Evolutionary conservation across 2,888 invertebrate genomes (phyloP), one percentile per base, ranked within the genome.

Genomic region (Apamea monoglypha): DNA sequence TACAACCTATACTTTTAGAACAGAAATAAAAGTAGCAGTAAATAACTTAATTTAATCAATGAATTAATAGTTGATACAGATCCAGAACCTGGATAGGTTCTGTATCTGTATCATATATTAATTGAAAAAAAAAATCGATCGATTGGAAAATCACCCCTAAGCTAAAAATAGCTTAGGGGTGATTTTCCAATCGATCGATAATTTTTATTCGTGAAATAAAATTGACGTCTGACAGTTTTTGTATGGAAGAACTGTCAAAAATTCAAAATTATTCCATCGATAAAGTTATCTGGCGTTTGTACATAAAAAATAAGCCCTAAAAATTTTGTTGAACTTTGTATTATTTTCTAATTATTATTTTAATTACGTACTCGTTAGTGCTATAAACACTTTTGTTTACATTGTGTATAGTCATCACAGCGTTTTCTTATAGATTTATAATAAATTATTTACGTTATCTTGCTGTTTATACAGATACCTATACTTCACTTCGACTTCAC

Each of bases 1-100:
- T 70, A 10, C 16, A n/a, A 53, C 25, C 8, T 32, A 25, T 10
- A 53, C 1, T n/a, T 53, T 53, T 18, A 6, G 6, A 53, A 53
- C 10, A 36, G 10, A n/a, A n/a, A n/a, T n/a, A n/a, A n/a, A n/a
- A n/a, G n/a, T n/a, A n/a, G n/a, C n/a, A n/a, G 29, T 83, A 32
- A 66, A 67, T 4, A 83, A 50, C n/a, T 59, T 59, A 56, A 77
- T 53, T 40, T 59, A n/a, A 77, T 80, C 44, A 29, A 53, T 44
- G 1, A 64, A 25, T 44, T 78, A 70, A 14, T 44, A 36, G 3
- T 80, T 66, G 16, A 53, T 70, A 50, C 8, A 63, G 1, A 69
- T 25, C 3, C 0, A 16, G 18, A 83, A 63, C 16, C 36, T 25
- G n/a, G n/a, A n/a, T n/a, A n/a, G n/a, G n/a, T n/a, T n/a, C n/a